These are phyloP conservation scores for Parelbella ahira DNA, from an alignment of 2,888 invertebrate species.

Conservation along the genomic window DNA sequence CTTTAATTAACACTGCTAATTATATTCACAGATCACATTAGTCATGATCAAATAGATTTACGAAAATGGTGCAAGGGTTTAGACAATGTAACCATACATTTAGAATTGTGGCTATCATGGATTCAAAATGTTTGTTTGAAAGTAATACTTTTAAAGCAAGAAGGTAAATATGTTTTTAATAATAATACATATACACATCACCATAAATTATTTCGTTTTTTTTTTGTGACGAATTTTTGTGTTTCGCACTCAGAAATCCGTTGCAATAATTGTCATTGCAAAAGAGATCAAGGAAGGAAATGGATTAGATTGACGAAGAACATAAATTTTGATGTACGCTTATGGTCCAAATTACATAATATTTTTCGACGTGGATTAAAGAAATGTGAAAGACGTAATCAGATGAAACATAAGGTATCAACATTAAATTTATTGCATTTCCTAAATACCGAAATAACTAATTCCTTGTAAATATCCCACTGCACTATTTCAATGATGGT, in stretches of 20 bases:
- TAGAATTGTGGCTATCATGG: constrained; percentile 61
- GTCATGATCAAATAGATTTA: too few relatives aligned
- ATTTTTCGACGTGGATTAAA: constrained; percentile 37
- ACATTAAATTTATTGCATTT: neutral
- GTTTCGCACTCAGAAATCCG: too few relatives aligned
- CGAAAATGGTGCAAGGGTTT: constrained; percentile 53
- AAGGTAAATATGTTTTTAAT: constrained; percentile 33
- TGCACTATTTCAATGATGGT: too few relatives aligned
- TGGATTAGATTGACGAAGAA: constrained; percentile 42
- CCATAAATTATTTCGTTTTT: too few relatives aligned
- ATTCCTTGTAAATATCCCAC: too few relatives aligned
- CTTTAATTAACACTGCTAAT: too few relatives aligned
- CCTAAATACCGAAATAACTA: too few relatives aligned
- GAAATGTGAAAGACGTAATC: constrained; percentile 31
- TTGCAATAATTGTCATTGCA: too few relatives aligned
- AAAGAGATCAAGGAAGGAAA: too few relatives aligned
- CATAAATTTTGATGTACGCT: constrained; percentile 42
- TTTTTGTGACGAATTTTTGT: too few relatives aligned
- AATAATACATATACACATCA: too few relatives aligned
- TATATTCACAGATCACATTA: too few relatives aligned
- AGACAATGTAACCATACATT: constrained; percentile 43
- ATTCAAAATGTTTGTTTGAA: constrained; percentile 43
- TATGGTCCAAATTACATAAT: constrained; percentile 46
- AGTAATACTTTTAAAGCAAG: constrained; percentile 37
- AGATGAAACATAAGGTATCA: constrained; percentile 34